phyloP scores from a whole-genome alignment of 2,113 vertebrate species.

The Climacteris rufus region DNA sequence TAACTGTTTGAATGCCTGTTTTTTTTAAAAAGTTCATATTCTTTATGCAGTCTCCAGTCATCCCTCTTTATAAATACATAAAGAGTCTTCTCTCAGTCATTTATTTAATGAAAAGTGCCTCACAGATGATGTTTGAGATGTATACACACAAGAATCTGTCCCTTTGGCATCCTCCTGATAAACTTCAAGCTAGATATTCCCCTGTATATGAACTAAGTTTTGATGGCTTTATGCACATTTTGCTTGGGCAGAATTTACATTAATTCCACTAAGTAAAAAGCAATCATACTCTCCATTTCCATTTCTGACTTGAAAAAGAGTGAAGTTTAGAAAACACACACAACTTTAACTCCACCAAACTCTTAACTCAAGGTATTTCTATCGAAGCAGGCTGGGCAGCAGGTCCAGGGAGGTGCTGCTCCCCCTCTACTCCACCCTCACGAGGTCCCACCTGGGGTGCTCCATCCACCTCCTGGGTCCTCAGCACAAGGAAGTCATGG shows the following conservation, averaged over 20 bases:
- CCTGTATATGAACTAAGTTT: not conserved
- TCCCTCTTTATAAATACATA: not conserved
- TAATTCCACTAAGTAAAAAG: not conserved
- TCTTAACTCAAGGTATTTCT: no score
- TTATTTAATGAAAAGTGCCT: not conserved
- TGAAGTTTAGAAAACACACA: not conserved
- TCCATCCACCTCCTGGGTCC: not conserved
- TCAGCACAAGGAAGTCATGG: not conserved
- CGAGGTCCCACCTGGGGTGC: not conserved
- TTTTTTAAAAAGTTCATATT: not conserved
- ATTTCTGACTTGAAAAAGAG: not conserved
- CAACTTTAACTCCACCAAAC: not conserved
- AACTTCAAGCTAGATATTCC: not conserved
- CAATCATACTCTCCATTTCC: not conserved
- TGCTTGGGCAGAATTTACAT: not conserved
- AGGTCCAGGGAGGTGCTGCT: no score
- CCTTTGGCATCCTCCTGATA: not conserved
- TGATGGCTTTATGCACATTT: not conserved
- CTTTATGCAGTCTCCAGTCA: not conserved
- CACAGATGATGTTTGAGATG: not conserved
- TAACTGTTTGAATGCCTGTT: not conserved
- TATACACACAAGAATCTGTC: not conserved
- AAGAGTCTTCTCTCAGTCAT: not conserved
- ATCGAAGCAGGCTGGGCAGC: no score
- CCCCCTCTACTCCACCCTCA: not conserved